Percentiles rank a stretch among this genome's conserved stretches.
Evolutionary conservation across 2,113 vertebrate genomes (phyloP).

Genomic region (rabbit (Oryctolagus cuniculus)): mOryCun1.1 NC_091432.1:219445001-219445500

Average conservation of each 20-base stretch:
- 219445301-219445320: not conserved
- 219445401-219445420: not conserved
- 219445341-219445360: not conserved
- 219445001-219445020: slow-evolving; percentile 81
- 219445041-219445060: not conserved
- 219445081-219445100: slow-evolving; percentile 85
- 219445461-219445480: not conserved
- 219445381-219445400: not conserved
- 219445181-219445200: slow-evolving; percentile 79
- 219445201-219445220: slow-evolving; percentile 88
- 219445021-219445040: slow-evolving; percentile 48
- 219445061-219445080: slow-evolving; percentile 78
- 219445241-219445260: not conserved
- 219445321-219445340: slow-evolving; percentile 13
- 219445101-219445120: slow-evolving; percentile 76
- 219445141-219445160: not conserved
- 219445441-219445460: not conserved
- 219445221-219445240: slow-evolving; percentile 59
- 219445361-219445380: not conserved
- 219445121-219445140: not conserved
- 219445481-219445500: not conserved
- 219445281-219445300: not conserved
- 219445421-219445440: too few relatives aligned
- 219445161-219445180: slow-evolving; percentile 68
- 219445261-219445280: slow-evolving; percentile 32